Evolutionary conservation across 2,888 invertebrate species (phyloP).

Genomic region (Heliconius ismenius): DNA sequence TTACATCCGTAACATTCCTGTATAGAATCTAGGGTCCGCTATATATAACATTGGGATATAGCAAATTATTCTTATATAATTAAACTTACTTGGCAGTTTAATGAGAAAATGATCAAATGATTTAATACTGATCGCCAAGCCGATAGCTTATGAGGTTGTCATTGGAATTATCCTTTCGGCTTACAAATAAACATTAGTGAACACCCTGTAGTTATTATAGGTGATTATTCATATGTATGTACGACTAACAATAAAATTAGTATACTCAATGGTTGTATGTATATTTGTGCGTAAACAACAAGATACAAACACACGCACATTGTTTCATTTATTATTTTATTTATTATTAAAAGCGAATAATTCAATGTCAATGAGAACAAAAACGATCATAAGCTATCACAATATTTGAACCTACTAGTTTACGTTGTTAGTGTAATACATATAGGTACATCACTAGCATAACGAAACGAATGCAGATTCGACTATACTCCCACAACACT

Average conservation of each 20-base stretch:
- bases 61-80: slow-evolving; percentile 53
- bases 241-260: slow-evolving; percentile 32
- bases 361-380: slow-evolving; percentile 32
- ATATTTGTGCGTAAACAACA: slow-evolving; percentile 38
- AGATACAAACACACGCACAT: slow-evolving; percentile 31
- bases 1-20: neutral
- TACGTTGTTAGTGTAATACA: slow-evolving; percentile 11
- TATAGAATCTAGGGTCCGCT: slow-evolving; percentile 59
- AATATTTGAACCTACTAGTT: slow-evolving; percentile 33
- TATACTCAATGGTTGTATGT: slow-evolving; percentile 35
- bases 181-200: slow-evolving; percentile 17
- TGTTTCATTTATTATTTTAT: slow-evolving; percentile 11
- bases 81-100: slow-evolving; percentile 64
- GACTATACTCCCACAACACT: slow-evolving; percentile 36
- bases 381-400: slow-evolving; percentile 44
- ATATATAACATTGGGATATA: slow-evolving; percentile 52
- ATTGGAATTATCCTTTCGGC: slow-evolving; percentile 12
- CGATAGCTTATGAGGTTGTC: slow-evolving; percentile 52
- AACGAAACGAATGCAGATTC: neutral
- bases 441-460: slow-evolving; percentile 15
- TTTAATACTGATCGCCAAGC: slow-evolving; percentile 77
- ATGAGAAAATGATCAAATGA: slow-evolving; percentile 50
- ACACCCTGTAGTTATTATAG: slow-evolving; percentile 38
- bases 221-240: slow-evolving; percentile 26
- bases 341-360: slow-evolving; percentile 25